phyloP scores from a whole-genome alignment of 2,888 invertebrate genomes.

The Eumacrocentrus americanus region DNA sequence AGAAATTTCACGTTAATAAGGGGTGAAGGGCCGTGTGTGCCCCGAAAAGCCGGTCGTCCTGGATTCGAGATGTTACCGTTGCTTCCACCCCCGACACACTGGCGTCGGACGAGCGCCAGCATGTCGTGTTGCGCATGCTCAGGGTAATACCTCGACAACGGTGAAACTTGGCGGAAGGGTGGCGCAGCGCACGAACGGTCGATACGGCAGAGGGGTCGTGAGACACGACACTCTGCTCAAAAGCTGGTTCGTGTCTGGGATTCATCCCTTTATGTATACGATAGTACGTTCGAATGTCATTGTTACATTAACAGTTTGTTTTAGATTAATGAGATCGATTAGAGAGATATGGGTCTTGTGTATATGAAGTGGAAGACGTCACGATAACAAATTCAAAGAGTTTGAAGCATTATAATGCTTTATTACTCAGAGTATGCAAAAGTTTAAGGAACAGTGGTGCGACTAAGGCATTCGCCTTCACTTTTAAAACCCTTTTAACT shows the following conservation, averaged over 20 bases:
- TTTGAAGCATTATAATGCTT: too few species aligned
- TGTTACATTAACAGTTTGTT: too few species aligned
- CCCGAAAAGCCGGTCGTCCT: constrained; percentile 37
- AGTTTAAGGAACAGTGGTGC: too few species aligned
- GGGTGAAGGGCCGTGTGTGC: constrained; percentile 18
- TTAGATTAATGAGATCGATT: too few species aligned
- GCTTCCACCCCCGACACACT: constrained; percentile 59
- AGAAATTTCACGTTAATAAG: constrained; percentile 20
- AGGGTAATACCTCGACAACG: constrained; percentile 27
- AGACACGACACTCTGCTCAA: constrained; percentile 24
- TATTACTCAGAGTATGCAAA: too few species aligned
- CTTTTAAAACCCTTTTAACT: too few species aligned
- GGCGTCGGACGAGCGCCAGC: constrained; percentile 50
- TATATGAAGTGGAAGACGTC: too few species aligned
- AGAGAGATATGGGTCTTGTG: too few species aligned
- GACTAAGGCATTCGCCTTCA: too few species aligned
- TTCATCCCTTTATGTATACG: too few species aligned
- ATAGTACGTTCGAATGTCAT: too few species aligned
- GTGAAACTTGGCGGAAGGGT: constrained; percentile 18
- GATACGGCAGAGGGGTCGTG: constrained; percentile 49
- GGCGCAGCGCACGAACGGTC: constrained; percentile 45
- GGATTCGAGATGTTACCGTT: constrained; percentile 50
- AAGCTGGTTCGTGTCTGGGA: constrained; percentile 46
- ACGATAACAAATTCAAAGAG: too few species aligned
- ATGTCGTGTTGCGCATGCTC: constrained; percentile 52